Conservation (phyloP, 2,797 vertebrate genomes). For the Anomalospiza imberbis region DNA sequence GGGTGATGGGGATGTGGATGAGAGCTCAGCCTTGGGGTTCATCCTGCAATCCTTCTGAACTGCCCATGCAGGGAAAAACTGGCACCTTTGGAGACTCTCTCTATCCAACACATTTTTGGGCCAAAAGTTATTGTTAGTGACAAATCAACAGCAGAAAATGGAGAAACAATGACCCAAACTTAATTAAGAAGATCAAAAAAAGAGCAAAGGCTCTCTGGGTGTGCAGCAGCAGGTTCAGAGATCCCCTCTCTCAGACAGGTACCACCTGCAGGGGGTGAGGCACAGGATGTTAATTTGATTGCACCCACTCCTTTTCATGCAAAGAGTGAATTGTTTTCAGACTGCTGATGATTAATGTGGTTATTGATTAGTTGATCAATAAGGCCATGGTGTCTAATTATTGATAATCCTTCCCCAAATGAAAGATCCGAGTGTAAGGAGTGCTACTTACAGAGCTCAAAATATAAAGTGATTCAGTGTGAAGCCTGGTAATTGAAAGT, state of each 20-base stretch:
- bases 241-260: neutral
- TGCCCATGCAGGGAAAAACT: neutral
- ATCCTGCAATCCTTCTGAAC: neutral
- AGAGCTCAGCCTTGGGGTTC: rapidly evolving
- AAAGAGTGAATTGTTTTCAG: constrained; percentile 77
- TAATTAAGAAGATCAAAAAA: neutral
- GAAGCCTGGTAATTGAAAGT: constrained; percentile 81
- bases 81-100: neutral
- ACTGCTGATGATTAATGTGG: constrained; percentile 76
- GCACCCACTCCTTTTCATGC: constrained; percentile 63
- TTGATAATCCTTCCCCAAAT: constrained; percentile 82
- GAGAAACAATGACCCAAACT: neutral
- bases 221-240: neutral
- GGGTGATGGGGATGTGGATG: neutral
- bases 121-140: neutral
- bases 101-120: neutral
- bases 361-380: constrained; percentile 79
- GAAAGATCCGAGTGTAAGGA: constrained; percentile 79
- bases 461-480: constrained; percentile 79
- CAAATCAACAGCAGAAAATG: neutral
- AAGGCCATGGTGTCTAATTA: constrained; percentile 80
- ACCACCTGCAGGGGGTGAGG: neutral
- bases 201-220: neutral
- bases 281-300: constrained; percentile 70
- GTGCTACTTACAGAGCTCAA: constrained; percentile 73